Conservation (phyloP, 2,888 invertebrate genomes). For the Nemotelus nigrinus region DNA sequence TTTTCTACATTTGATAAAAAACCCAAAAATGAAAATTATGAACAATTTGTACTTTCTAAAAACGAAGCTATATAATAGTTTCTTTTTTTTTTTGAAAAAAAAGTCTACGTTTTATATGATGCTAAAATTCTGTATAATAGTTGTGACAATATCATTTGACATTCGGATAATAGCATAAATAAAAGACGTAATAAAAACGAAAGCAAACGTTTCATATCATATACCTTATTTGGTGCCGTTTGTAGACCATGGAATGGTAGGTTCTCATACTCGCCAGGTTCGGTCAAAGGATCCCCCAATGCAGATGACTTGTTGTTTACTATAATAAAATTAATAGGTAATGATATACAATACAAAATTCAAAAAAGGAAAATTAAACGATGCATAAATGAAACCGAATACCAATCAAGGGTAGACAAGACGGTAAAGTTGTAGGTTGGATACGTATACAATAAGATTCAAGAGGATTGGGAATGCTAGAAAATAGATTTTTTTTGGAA, state of each 20-base stretch:
- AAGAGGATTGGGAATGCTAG: too few species aligned
- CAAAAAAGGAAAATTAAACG: constrained; percentile 38
- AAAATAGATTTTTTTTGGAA: too few species aligned
- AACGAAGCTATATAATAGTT: too few species aligned
- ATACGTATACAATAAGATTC: too few species aligned
- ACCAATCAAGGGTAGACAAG: neutral
- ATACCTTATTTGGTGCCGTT: constrained; percentile 93
- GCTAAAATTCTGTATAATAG: constrained; percentile 25
- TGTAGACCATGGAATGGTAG: constrained; percentile 94
- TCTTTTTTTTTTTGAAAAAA: too few species aligned
- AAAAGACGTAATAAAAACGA: constrained; percentile 40
- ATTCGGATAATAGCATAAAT: constrained; percentile 47
- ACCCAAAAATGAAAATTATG: too few species aligned
- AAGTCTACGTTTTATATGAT: too few species aligned
- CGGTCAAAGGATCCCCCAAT: constrained; percentile 76
- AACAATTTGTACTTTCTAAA: too few species aligned
- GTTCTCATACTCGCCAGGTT: constrained; percentile 92
- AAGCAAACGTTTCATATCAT: constrained; percentile 41
- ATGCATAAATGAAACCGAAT: neutral
- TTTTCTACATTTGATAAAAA: too few species aligned
- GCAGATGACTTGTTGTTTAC: constrained; percentile 66
- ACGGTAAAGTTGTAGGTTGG: too few species aligned
- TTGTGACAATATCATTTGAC: constrained; percentile 45
- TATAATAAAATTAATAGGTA: constrained; percentile 52
- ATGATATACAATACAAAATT: constrained; percentile 46